A percentile compares a stretch with the other conserved stretches of the same genome.
These are phyloP conservation scores for Achatina immaculata DNA, from an alignment of 1,140 invertebrate genomes.

Conservation along the genomic window DNA sequence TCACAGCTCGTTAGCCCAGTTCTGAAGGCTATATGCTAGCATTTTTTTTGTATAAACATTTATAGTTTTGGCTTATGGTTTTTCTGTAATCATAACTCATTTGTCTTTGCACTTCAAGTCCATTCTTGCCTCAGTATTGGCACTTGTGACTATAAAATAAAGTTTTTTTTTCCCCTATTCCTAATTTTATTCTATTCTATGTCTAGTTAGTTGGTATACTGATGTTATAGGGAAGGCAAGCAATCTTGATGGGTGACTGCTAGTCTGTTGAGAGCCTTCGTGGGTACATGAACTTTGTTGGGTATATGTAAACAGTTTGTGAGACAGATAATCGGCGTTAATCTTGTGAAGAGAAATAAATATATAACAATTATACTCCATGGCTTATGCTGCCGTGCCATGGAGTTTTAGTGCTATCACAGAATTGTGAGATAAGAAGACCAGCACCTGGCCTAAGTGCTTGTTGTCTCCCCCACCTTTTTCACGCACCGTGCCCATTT, in stretches of 20 bases:
- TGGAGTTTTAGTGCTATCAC: no score
- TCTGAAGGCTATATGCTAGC: background rate
- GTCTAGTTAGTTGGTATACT: background rate
- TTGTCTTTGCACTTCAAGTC: background rate
- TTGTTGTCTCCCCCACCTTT: no score
- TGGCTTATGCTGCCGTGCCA: no score
- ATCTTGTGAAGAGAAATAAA: no score
- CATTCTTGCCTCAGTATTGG: constrained; percentile 1
- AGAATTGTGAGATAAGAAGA: no score
- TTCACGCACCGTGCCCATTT: no score
- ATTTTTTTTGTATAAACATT: background rate
- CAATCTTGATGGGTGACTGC: background rate
- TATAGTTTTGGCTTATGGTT: background rate
- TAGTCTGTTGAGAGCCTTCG: no score
- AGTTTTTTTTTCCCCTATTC: background rate
- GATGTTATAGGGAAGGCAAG: background rate
- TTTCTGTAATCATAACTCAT: background rate
- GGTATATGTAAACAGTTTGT: no score
- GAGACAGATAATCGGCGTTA: no score
- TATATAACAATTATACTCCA: no score
- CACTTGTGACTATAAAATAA: background rate
- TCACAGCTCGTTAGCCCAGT: background rate
- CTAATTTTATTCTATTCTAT: background rate
- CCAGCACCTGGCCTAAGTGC: no score
- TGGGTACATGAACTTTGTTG: no score